Conservation (phyloP, 2,888 invertebrate genomes). For the Acanthoscelides obtectus region DNA sequence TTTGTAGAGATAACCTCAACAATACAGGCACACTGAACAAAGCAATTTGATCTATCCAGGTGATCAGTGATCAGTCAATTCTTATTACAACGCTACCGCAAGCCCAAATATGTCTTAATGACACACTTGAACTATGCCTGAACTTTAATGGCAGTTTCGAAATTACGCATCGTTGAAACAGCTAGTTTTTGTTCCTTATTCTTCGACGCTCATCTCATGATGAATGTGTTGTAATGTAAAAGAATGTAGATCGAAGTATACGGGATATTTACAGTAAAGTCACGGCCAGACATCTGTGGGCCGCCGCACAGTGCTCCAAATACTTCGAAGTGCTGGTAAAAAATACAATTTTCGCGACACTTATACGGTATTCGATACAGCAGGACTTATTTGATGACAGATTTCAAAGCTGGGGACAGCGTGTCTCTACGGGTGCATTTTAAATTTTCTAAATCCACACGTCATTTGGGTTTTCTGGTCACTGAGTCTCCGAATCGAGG, state of each 20-base stretch:
- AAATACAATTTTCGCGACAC: too few relatives aligned
- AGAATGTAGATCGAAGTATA: neutral
- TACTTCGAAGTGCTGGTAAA: too few relatives aligned
- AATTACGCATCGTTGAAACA: neutral
- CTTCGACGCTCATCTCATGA: neutral
- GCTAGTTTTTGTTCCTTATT: neutral
- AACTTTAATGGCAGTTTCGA: neutral
- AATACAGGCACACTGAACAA: neutral
- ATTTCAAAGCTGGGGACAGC: too few relatives aligned
- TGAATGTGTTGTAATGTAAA: neutral
- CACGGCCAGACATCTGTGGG: too few relatives aligned
- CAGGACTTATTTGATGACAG: too few relatives aligned
- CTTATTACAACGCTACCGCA: neutral
- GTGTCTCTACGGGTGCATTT: too few relatives aligned
- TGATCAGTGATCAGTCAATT: neutral
- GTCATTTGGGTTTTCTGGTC: too few relatives aligned
- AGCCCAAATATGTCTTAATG: neutral
- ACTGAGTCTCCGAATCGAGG: too few relatives aligned
- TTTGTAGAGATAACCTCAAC: neutral
- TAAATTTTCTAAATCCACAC: too few relatives aligned
- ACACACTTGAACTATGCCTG: neutral
- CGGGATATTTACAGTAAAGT: too few relatives aligned
- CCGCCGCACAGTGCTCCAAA: too few relatives aligned
- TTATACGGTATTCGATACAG: too few relatives aligned
- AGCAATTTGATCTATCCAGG: neutral